Base-by-base conservation (phyloP, 1,140 invertebrate species). In the Platyura marginata region DNA sequence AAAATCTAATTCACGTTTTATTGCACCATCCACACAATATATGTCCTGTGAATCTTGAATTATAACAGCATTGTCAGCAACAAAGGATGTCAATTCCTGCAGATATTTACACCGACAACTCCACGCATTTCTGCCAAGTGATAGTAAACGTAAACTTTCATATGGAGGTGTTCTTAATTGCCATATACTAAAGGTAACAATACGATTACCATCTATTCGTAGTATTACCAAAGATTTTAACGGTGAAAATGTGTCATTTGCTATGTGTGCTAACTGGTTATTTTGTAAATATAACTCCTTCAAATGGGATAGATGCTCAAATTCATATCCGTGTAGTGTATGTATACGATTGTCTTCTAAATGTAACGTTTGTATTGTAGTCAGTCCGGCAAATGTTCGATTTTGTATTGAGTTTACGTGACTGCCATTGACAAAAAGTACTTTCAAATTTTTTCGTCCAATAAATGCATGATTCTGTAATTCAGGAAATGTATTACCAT, bases 391-490 rank as follows among this genome's bases (percentile, higher is more conserved):
- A 63, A 93, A 94, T 2, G 89, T 92, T 49, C 84, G 76, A 58
- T 94, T 93, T 57, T 87, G 81, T 49, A 94, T 90, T 35, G 72
- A 75, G 46, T 85, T 81, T 46, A 94, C 78, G 21, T 76, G 73
- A 52, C 83, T 89, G 46, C 72, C 75, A 61, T 94, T 94, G 19
- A 92, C 79, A 57, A 77, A 91, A 0, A 94, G 59, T 13, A 80
- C 74, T 46, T 77, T 69, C 70, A 92, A 77, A 58, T 92, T 91
- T 61, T 91, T 91, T 10, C 87, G 68, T 0, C 88, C 88, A 51
- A 93, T 92, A 57, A 94, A 90, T 20, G 82, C 80, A 55, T 92
- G 87, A 56, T 86, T 85, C 53, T 84, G 78, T 37, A 93, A 57
- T 55, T 84, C 77, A 37, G 70, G 75, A 41, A 93, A 78, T 48